phyloP scores from a whole-genome alignment of 1,140 invertebrate genomes.

The Drosophila melanogaster region Release_6_plus_ISO1_MT NC_004354.4:10294501-10295000 shows the following conservation, averaged over 20 bases:
- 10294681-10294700: conserved; percentile 61
- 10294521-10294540: conserved; percentile 16
- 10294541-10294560: conserved; percentile 33
- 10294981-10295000: not conserved
- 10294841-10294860: conserved; percentile 47
- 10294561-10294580: conserved; percentile 46
- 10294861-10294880: conserved; percentile 13
- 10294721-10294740: conserved; percentile 72
- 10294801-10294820: conserved; percentile 77
- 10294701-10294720: conserved; percentile 65
- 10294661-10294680: conserved; percentile 40
- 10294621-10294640: not conserved
- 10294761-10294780: conserved; percentile 21
- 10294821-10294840: conserved; percentile 80
- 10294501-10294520: conserved; percentile 4
- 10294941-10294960: conserved; percentile 37
- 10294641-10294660: conserved; percentile 26
- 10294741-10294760: conserved; percentile 15
- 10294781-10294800: conserved; percentile 41
- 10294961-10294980: conserved; percentile 7
- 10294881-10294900: conserved; percentile 25
- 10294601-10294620: not conserved
- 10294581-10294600: conserved; percentile 30
- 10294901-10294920: conserved; percentile 18
- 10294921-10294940: conserved; percentile 11